Conservation (phyloP, 1,140 invertebrate genomes). For the Sycobia sp. region DNA sequence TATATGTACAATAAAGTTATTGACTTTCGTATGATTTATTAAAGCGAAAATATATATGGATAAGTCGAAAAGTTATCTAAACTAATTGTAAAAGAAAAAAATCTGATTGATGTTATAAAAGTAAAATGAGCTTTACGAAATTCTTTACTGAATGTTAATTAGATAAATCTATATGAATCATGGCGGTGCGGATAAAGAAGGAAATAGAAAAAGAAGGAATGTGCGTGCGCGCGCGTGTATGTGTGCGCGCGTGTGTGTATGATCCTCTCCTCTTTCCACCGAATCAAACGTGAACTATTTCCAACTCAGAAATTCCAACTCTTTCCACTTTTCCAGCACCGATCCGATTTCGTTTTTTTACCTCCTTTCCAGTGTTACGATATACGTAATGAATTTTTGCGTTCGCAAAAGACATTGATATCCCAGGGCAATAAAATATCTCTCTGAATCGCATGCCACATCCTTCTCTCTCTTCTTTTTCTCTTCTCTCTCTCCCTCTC, state of each 20-base stretch:
- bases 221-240: no score
- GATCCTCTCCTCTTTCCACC: background rate
- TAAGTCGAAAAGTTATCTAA: no score
- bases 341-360: conserved; percentile 1
- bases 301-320: conserved; percentile 19
- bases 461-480: background rate
- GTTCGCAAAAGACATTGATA: conserved; percentile 32
- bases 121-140: no score
- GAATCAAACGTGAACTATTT: conserved; percentile 20
- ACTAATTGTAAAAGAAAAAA: no score
- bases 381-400: conserved; percentile 30
- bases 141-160: no score
- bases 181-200: background rate
- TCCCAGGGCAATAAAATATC: conserved; percentile 32
- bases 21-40: no score
- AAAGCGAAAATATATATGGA: no score
- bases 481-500: background rate
- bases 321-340: no score
- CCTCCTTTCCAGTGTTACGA: no score
- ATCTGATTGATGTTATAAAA: no score
- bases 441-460: conserved; percentile 13
- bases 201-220: conserved; percentile 1
- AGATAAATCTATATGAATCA: background rate
- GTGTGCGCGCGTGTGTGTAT: no score
- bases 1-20: no score